Evolutionary conservation across 2,888 invertebrate species (phyloP).

Genomic region (Chaetogeoica ovagalla): DNA sequence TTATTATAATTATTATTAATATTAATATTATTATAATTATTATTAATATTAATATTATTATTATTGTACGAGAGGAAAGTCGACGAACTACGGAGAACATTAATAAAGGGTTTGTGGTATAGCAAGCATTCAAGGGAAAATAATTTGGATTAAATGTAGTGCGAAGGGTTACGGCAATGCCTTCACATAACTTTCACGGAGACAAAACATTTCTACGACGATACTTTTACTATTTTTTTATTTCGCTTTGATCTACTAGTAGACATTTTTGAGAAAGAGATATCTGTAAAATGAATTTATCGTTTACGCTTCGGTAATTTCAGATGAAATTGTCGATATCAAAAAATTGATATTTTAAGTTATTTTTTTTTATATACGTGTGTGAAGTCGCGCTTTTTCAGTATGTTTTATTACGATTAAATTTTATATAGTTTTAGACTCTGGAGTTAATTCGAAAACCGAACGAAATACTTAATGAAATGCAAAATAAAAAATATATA

Average conservation of each 20-base stretch:
- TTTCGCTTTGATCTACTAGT: slow-evolving; percentile 33
- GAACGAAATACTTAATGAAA: too few relatives aligned
- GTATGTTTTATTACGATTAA: neutral
- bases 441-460: too few relatives aligned
- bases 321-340: neutral
- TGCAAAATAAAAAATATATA: too few relatives aligned
- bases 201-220: slow-evolving; percentile 39
- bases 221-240: slow-evolving; percentile 7
- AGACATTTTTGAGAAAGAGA: slow-evolving; percentile 8
- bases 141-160: slow-evolving; percentile 48
- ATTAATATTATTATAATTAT: too few relatives aligned
- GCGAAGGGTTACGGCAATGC: slow-evolving; percentile 35
- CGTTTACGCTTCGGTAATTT: neutral
- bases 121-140: slow-evolving; percentile 31
- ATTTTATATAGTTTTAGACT: too few relatives aligned
- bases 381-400: neutral
- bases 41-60: too few relatives aligned
- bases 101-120: slow-evolving; percentile 39
- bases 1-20: too few relatives aligned
- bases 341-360: neutral
- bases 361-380: too few relatives aligned
- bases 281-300: slow-evolving; percentile 26
- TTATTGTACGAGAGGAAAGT: slow-evolving; percentile 5
- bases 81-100: slow-evolving; percentile 40
- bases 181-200: slow-evolving; percentile 33